Percentiles rank a stretch among this genome's conserved stretches.
These are phyloP conservation scores for Riptortus pedestris DNA, from an alignment of 1,140 invertebrate genomes.

Conservation along the genomic window DNA sequence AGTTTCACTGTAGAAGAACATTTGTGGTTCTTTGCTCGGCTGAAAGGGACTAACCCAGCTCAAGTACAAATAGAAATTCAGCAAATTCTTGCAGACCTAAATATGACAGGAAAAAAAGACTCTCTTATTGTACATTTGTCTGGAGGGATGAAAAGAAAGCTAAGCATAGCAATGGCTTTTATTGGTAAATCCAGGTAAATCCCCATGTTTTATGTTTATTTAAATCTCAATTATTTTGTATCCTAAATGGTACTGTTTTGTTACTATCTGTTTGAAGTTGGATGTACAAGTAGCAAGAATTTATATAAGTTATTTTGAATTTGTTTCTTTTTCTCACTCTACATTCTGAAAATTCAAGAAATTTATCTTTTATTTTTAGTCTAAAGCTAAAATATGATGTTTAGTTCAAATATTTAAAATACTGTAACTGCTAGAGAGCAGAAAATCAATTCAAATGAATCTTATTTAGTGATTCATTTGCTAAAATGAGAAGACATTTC, in stretches of 20 bases:
- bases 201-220: slow-evolving; percentile 53
- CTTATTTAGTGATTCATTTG: too few relatives aligned
- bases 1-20: slow-evolving; percentile 77
- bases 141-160: slow-evolving; percentile 74
- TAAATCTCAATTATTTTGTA: too few relatives aligned
- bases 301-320: too few relatives aligned
- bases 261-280: background rate
- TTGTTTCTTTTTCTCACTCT: too few relatives aligned
- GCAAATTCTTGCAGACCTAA: slow-evolving; percentile 41
- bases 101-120: slow-evolving; percentile 47
- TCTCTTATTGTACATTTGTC: slow-evolving; percentile 42
- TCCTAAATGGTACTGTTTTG: too few relatives aligned
- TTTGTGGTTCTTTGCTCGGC: slow-evolving; percentile 46
- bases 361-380: too few relatives aligned
- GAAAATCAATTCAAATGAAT: too few relatives aligned
- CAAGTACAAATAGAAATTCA: slow-evolving; percentile 40
- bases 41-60: slow-evolving; percentile 27
- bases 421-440: too few relatives aligned
- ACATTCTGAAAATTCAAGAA: too few relatives aligned
- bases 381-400: too few relatives aligned
- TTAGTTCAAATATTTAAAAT: too few relatives aligned
- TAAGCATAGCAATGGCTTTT: slow-evolving; percentile 68
- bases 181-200: slow-evolving; percentile 48
- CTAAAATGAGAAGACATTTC: too few relatives aligned
- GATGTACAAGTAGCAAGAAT: background rate